Percentiles rank a stretch among this genome's conserved stretches.
These are phyloP conservation scores for Psylliodes chrysocephalus DNA, from an alignment of 2,888 invertebrate genomes.

Conservation along the genomic window DNA sequence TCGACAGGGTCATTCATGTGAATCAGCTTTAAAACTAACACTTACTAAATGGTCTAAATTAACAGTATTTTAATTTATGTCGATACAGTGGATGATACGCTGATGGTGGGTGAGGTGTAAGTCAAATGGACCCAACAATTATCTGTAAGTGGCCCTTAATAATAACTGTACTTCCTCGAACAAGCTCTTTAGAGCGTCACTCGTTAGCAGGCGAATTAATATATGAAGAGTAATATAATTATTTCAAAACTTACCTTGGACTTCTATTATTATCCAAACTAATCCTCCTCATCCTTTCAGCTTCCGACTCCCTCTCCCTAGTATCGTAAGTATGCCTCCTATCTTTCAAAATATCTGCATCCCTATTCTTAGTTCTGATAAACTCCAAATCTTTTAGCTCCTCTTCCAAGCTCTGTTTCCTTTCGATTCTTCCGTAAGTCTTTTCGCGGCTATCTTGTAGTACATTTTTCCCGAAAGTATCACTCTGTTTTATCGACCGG, in stretches of 20 bases:
- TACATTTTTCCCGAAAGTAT: conserved; percentile 39
- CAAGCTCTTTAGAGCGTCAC: no score
- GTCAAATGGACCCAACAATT: no score
- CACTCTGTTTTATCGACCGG: conserved; percentile 41
- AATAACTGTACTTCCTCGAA: no score
- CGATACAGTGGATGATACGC: no score
- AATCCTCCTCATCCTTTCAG: conserved; percentile 56
- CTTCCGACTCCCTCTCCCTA: conserved; percentile 56
- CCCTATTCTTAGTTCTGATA: conserved; percentile 48
- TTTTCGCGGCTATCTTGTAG: conserved; percentile 35
- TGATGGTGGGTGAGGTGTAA: no score
- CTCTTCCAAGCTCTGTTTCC: conserved; percentile 41
- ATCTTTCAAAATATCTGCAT: conserved; percentile 47
- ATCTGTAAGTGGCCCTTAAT: no score
- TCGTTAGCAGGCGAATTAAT: no score
- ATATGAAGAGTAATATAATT: no score
- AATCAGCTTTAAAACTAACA: no score
- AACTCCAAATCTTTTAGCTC: conserved; percentile 51
- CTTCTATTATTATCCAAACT: conserved; percentile 61
- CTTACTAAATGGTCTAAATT: no score
- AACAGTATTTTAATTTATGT: no score
- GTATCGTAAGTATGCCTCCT: conserved; percentile 58
- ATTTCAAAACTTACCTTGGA: conserved; percentile 56
- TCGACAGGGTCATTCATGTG: no score
- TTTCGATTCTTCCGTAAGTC: conserved; percentile 31